Evolutionary conservation across 2,888 invertebrate genomes (phyloP), one percentile per base, ranked within the genome.

Genomic region (Pseudeuparius sepicola): DNA sequence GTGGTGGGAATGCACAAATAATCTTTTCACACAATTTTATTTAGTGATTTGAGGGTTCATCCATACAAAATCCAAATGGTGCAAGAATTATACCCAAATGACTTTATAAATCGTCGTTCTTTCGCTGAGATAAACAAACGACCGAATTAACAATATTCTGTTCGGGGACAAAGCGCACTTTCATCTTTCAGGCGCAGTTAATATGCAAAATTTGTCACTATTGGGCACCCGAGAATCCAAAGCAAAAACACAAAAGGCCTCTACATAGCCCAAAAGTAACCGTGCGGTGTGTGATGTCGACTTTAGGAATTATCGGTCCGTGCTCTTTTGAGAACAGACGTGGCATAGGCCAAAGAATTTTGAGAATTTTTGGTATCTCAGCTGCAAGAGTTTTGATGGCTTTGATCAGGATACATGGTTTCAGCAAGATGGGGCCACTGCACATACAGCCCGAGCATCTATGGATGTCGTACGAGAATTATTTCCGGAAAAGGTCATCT

Each of bases 291-390:
- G 26, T 11, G 26, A 26, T 11, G 26, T 26, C 26, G 26, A 10
- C 26, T 26, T 26, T 11, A 26, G 26, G 10, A 26, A 26, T 26
- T 26, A 26, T 26, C 26, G 26, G 26, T 7, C 26, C 26, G 26
- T 26, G 11, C 26, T 26, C 11, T 26, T 26, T 26, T 26, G 26
- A 26, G 6, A 26, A 26, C 9, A 6, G 26, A 26, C 14, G 7
- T 9, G 9, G 14, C 17, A 17, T 14, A 3, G 13, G 2, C 40
- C 39, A 0, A 9, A 39, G 20, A 7, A 20, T 7, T 20, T 20
- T 20, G n/a, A 20, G 20, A 20, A 20, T 20, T 20, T 20, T n/a
- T n/a, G n/a, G n/a, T n/a, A n/a, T n/a, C n/a, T n/a, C n/a, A n/a
- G n/a, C n/a, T n/a, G n/a, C n/a, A n/a, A n/a, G n/a, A n/a, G n/a